Base-by-base conservation (phyloP, 2,888 invertebrate genomes). In the Frankliniella intonsa region DNA sequence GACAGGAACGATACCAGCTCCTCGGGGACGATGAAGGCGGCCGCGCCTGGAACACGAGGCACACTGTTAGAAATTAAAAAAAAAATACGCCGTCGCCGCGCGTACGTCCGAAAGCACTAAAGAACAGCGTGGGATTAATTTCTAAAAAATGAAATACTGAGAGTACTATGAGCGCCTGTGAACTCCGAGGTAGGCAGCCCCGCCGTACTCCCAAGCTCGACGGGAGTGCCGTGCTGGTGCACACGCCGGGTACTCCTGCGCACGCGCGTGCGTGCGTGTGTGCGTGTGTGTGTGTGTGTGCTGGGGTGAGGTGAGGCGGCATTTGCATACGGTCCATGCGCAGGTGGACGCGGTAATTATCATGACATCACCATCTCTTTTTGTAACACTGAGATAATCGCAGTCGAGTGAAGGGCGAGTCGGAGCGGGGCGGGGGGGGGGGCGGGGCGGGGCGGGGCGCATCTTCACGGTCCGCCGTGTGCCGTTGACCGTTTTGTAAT, bases 1-100 rank as follows among this genome's bases (percentile, higher is more conserved):
- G 95, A 95, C 11, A 95, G 88, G 51, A 95, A 87, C 0, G 95
- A 94, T 0, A 95, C 94, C 81, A 95, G 85, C 87, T 95, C 95
- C 86, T 95, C 94, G 0, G 95, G 95, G 51, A 95, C 91, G 85
- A 95, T 93, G 27, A 95, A 88, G 0, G 91, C 69, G 22, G 69
- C 69, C 25, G 69, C 69, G 25, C 25, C 69, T 11, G 25, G 25
- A 8, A 25, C 9, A 25, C 12, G 25, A 25, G 12, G 12, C 22
- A 76, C 25, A 22, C 69, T 25, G 22, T 25, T 69, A 8, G 22
- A 69, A 22, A 69, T 69, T 69, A 11, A 22, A 22, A 22, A 25
- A 12, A 11, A 9, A 1, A 10, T 11, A 25, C 22, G 1, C 19
- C 17, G 7, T 55, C 14, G 9, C 55, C 5, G 38, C 55, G 55